Percentiles rank a stretch among this genome's conserved stretches.
Evolutionary conservation across 2,888 invertebrate species (phyloP).

Genomic region (Drosophila imparisetae): DNA sequence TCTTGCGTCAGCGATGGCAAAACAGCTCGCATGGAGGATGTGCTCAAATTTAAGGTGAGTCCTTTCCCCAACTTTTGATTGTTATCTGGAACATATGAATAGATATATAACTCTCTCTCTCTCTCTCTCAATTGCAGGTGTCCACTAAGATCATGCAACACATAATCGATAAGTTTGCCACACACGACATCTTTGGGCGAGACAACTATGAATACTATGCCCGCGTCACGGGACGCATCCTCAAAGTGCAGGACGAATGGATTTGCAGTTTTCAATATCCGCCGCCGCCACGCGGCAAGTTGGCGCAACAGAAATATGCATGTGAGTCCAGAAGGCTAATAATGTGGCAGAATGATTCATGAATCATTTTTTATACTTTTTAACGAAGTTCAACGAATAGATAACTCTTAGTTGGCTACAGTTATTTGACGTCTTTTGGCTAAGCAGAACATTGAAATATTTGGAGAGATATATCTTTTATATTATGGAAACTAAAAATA

Average conservation of each 20-base stretch:
- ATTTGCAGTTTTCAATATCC: constrained; percentile 97
- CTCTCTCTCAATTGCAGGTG: constrained; percentile 86
- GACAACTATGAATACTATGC: constrained; percentile 98
- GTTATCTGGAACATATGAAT: neutral
- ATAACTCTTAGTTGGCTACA: neutral
- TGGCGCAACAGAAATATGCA: constrained; percentile 89
- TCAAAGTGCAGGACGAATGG: constrained; percentile 97
- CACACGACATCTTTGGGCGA: constrained; percentile 96
- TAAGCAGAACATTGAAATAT: neutral
- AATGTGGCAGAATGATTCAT: neutral
- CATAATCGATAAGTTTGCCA: constrained; percentile 98
- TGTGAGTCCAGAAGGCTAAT: constrained; percentile 85
- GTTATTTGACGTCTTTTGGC: neutral
- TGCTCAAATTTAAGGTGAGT: constrained; percentile 95
- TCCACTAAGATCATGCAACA: constrained; percentile 98
- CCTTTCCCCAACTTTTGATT: no score
- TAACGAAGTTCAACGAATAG: neutral
- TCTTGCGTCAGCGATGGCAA: constrained; percentile 97
- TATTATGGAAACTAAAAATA: no score
- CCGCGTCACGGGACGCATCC: constrained; percentile 95
- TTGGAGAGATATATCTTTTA: neutral
- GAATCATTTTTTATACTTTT: neutral
- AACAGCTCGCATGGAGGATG: constrained; percentile 98
- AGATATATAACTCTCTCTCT: neutral
- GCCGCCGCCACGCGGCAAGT: constrained; percentile 88